These are phyloP conservation scores for Chrysemys picta DNA, from an alignment of 2,113 vertebrate genomes.

Conservation along the genomic window DNA sequence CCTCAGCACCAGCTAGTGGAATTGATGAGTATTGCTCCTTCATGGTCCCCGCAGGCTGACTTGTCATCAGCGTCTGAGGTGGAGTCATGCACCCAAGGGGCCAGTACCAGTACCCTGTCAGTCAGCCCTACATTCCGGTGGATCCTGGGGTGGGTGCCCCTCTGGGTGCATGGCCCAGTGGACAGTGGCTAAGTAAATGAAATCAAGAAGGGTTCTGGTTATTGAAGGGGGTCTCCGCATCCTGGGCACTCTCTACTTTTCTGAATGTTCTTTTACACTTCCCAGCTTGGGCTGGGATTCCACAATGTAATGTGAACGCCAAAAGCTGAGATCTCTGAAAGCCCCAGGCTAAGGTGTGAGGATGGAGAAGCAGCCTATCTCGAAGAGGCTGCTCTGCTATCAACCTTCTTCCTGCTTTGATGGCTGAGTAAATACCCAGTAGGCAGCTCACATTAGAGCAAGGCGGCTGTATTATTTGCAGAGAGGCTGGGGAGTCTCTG, in stretches of 20 bases:
- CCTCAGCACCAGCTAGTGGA: no score
- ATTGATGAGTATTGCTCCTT: no score
- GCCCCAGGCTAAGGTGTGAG: accelerated
- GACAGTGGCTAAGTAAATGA: neutral
- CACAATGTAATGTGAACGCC: neutral
- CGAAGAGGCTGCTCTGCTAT: accelerated
- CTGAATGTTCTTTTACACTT: neutral
- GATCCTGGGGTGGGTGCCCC: no score
- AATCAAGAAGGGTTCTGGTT: neutral
- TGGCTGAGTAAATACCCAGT: accelerated
- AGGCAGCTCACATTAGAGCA: neutral
- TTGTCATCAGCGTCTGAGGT: no score
- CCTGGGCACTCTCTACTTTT: neutral
- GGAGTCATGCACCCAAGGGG: no score
- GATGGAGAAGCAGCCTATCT: neutral
- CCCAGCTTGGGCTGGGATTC: accelerated
- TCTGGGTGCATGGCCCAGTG: no score
- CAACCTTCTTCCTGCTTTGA: neutral
- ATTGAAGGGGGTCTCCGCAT: neutral
- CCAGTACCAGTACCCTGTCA: no score
- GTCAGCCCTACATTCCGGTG: no score
- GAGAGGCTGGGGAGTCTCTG: conserved; percentile 30
- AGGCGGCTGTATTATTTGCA: conserved; percentile 44
- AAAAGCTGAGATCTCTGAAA: accelerated
- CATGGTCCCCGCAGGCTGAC: no score